phyloP scores from a whole-genome alignment of 37 sponge, comb jelly and placozoan species.

The Oopsacas minuta region DNA sequence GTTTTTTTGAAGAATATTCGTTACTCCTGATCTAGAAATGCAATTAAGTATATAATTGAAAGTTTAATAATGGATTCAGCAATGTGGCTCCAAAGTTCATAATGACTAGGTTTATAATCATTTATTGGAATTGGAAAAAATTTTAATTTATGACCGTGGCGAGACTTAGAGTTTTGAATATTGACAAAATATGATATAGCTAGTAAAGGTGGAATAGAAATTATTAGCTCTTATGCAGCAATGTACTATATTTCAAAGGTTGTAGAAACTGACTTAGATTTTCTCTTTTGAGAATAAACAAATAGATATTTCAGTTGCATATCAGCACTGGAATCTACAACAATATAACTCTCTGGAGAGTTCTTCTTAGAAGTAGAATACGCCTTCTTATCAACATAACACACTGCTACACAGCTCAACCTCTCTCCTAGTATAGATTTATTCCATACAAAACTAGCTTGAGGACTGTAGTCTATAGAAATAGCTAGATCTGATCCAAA shows the following conservation, averaged over 20 bases:
- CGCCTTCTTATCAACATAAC: conserved; percentile 13
- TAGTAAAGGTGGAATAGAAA: no score
- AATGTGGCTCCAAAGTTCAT: no score
- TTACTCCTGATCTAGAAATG: not conserved
- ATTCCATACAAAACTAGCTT: not conserved
- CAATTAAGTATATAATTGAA: no score
- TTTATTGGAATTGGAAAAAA: no score
- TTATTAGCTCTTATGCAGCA: no score
- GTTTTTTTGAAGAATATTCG: conserved; percentile 9
- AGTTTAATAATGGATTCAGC: no score
- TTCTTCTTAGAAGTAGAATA: conserved; percentile 3
- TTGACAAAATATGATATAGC: no score
- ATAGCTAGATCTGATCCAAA: conserved; percentile 57
- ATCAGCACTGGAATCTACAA: not conserved
- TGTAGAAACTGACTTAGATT: not conserved
- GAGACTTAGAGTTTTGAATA: no score
- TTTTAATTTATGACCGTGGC: no score
- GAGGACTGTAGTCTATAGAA: conserved; percentile 65
- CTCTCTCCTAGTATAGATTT: not conserved
- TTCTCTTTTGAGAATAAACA: not conserved
- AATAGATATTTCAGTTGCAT: not conserved
- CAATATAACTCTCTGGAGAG: not conserved
- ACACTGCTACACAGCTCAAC: not conserved
- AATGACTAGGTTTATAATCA: no score
- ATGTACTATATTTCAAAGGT: no score